Evolutionary conservation across 35 echinoderm and acorn worm genomes (phyloP).

Genomic region (Holothuria glaberrima): DNA sequence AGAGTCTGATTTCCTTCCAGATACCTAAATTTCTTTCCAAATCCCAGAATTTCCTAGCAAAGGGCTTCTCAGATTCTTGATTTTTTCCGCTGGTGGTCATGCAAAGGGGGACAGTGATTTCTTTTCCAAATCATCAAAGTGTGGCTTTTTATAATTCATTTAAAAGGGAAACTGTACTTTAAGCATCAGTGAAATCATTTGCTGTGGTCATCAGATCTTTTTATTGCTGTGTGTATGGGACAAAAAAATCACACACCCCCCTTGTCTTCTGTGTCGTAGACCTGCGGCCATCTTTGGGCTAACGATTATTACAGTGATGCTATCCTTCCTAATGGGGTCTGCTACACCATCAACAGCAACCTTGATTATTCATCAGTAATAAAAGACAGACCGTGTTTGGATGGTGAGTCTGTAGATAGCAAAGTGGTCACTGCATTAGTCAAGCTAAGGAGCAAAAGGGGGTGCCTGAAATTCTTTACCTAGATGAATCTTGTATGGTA

Average conservation of each 20-base stretch:
- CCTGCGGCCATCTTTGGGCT: conserved; percentile 93
- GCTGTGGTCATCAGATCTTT: not conserved
- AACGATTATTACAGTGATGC: conserved; percentile 89
- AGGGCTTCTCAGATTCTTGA: no score
- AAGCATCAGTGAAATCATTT: no score
- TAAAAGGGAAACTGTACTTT: no score
- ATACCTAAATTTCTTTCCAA: no score
- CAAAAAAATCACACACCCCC: conserved; percentile 2
- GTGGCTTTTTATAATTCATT: no score
- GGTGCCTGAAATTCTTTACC: not conserved
- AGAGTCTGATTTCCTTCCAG: no score
- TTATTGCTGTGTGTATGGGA: not conserved
- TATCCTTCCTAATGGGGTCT: conserved; percentile 97
- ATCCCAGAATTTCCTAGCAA: no score
- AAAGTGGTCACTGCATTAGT: not conserved
- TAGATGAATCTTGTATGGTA: no score
- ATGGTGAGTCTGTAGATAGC: conserved; percentile 71
- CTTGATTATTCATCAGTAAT: conserved; percentile 72
- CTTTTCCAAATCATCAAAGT: no score
- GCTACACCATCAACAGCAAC: conserved; percentile 76
- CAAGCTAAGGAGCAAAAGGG: not conserved
- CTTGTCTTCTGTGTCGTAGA: conserved; percentile 60
- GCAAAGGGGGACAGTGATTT: no score
- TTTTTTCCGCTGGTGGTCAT: no score
- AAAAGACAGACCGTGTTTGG: conserved; percentile 84